Evolutionary conservation across 2,113 vertebrate species (phyloP).

Genomic region (Regulus satrapa): DNA sequence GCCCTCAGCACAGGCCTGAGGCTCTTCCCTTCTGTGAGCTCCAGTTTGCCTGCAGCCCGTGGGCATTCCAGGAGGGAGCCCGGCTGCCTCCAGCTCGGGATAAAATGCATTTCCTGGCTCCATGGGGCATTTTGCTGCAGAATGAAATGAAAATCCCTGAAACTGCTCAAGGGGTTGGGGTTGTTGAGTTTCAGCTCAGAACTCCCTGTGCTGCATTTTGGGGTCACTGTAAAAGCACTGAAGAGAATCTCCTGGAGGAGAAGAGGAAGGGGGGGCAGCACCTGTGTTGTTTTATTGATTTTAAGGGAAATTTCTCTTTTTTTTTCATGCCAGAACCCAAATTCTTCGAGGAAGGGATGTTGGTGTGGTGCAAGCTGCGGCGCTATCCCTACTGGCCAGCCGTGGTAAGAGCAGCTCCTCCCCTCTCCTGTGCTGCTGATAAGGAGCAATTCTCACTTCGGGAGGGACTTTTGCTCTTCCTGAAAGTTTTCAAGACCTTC

Average conservation of each 20-base stretch:
- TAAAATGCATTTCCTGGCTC: neutral
- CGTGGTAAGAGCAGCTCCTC: conserved; percentile 68
- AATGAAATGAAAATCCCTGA: neutral
- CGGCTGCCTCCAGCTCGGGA: neutral
- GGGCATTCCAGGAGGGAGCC: neutral
- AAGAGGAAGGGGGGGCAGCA: too few species aligned
- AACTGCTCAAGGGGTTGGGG: neutral
- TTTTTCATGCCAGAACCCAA: conserved; percentile 49
- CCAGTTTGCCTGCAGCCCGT: neutral
- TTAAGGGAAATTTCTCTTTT: neutral
- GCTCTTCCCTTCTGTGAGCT: neutral
- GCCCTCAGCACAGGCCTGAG: neutral
- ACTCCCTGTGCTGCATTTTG: neutral
- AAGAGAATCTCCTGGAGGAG: neutral
- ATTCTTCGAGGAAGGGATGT: conserved; percentile 64
- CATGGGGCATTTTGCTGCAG: neutral
- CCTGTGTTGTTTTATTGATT: neutral
- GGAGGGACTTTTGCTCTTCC: neutral
- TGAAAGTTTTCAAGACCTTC: neutral
- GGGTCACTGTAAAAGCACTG: neutral
- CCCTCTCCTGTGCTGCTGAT: neutral
- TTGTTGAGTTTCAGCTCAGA: neutral
- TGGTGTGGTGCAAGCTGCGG: conserved; percentile 79
- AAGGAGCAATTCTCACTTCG: neutral
- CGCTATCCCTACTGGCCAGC: conserved; percentile 78